A percentile compares a stretch with the other conserved stretches of the same genome.
Conservation (phyloP, 64 coral and sea anemone genomes). For the Stichodactyla helianthus region DNA sequence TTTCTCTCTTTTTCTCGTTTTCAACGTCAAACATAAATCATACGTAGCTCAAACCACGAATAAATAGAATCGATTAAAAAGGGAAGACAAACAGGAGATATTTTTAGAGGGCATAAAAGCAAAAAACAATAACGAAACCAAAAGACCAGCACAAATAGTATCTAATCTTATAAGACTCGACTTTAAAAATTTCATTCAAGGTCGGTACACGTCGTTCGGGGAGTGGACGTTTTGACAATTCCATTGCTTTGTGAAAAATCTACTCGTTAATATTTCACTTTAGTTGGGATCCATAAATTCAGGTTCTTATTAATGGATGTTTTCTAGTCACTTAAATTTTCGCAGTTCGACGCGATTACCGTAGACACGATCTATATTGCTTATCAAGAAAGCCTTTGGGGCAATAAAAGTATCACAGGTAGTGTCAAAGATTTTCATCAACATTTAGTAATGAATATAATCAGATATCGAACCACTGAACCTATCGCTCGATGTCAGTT, state of each 20-base stretch:
- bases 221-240: not conserved
- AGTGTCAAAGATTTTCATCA: not conserved
- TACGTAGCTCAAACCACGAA: not conserved
- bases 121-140: not conserved
- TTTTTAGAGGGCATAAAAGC: not conserved
- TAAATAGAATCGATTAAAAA: not conserved
- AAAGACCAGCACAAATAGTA: not conserved
- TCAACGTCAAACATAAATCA: not conserved
- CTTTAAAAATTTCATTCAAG: not conserved
- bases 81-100: not conserved
- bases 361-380: not conserved
- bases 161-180: not conserved
- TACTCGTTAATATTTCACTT: not conserved
- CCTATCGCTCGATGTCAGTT: not conserved
- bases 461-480: not conserved
- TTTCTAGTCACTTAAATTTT: not conserved
- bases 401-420: not conserved
- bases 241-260: not conserved
- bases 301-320: not conserved
- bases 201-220: not conserved
- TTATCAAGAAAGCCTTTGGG: not conserved
- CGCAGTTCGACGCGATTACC: not conserved
- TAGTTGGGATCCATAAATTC: not conserved
- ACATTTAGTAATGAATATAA: constrained; percentile 9
- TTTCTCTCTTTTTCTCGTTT: not conserved